phyloP scores from a whole-genome alignment of 2,797 vertebrate genomes.

The Fistularia tabacaria region DNA sequence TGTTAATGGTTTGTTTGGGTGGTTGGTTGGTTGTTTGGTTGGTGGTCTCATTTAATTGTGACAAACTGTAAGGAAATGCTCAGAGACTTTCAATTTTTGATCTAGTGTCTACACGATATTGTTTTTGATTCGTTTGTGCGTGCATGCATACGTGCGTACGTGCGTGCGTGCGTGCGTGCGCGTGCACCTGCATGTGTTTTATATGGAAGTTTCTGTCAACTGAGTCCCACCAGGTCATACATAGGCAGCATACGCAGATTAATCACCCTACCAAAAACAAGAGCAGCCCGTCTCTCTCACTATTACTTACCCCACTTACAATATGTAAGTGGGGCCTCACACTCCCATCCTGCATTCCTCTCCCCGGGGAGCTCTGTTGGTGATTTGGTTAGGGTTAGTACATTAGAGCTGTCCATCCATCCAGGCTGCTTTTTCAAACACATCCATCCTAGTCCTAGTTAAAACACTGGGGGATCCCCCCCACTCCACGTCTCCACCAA shows the following conservation, averaged over 20 bases:
- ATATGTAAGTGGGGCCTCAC: slow-evolving; percentile 42
- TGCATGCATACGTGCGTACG: no score
- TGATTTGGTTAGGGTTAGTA: slow-evolving; percentile 67
- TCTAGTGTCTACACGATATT: no score
- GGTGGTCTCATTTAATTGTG: no score
- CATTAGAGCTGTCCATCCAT: slow-evolving; percentile 72
- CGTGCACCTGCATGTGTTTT: not conserved
- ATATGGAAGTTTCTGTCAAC: no score
- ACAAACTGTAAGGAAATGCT: no score
- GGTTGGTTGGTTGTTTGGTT: no score
- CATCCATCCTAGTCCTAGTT: slow-evolving; percentile 71
- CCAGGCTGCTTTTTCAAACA: slow-evolving; percentile 67
- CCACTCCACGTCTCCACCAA: slow-evolving; percentile 29
- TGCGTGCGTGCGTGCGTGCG: no score
- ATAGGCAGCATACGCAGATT: slow-evolving; percentile 2
- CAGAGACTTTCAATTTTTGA: no score
- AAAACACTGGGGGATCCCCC: slow-evolving; percentile 70
- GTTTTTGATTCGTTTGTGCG: not conserved
- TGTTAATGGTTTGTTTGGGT: not conserved
- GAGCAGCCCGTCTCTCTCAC: slow-evolving; percentile 12
- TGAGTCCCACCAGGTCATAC: slow-evolving; percentile 7
- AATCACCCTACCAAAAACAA: slow-evolving; percentile 4
- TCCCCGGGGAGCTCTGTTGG: slow-evolving; percentile 49
- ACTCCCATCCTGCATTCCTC: slow-evolving; percentile 41
- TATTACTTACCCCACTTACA: slow-evolving; percentile 37